These are phyloP conservation scores for Mycetomoellerius zeteki DNA, from an alignment of 1,140 invertebrate genomes.

Conservation along the genomic window DNA sequence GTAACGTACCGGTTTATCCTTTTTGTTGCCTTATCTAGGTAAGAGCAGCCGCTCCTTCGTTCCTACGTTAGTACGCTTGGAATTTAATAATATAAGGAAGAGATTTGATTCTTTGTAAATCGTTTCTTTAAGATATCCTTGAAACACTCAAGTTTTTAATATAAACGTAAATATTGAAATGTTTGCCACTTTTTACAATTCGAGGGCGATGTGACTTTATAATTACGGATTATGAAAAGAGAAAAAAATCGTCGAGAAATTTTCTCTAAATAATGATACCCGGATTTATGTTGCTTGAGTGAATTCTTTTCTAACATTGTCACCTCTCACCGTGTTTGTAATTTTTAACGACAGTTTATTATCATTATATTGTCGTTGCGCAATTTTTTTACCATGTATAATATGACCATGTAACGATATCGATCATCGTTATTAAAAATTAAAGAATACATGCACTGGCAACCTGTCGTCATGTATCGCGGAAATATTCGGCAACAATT, in stretches of 20 bases:
- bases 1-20: background rate
- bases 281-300: background rate
- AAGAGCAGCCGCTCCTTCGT: slow-evolving; percentile 15
- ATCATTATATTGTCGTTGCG: too few species aligned
- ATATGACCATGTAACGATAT: too few species aligned
- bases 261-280: background rate
- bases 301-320: slow-evolving; percentile 12
- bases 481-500: slow-evolving; percentile 6
- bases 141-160: background rate
- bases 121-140: background rate
- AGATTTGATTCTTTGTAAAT: background rate
- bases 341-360: too few species aligned
- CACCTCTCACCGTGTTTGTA: background rate
- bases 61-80: background rate
- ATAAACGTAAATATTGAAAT: background rate
- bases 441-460: background rate
- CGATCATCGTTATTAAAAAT: too few species aligned
- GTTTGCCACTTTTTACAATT: background rate
- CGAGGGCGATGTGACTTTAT: background rate
- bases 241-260: background rate
- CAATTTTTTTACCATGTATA: too few species aligned
- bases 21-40: slow-evolving; percentile 14
- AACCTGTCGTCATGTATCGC: background rate
- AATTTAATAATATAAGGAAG: slow-evolving; percentile 25
- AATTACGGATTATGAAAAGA: background rate